Base-by-base conservation (phyloP, 2,797 vertebrate species). In the Chloroceryle amazona region DNA sequence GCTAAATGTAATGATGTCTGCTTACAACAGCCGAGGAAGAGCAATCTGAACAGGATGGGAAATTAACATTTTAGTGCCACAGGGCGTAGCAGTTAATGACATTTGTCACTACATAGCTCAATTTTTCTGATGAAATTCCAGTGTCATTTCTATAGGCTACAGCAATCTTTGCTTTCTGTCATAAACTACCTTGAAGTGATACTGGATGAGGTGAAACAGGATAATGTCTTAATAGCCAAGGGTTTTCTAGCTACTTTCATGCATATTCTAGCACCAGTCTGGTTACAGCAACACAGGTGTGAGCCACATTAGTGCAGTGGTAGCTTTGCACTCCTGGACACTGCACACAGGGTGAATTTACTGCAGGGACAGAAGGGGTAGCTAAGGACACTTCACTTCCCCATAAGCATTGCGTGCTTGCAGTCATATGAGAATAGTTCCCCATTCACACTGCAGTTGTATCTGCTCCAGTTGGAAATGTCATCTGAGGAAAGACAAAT, bases 401-500 rank as follows among this genome's bases (percentile, higher is more conserved):
- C 55, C 83, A 44, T 65, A 83, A 92, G 88, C 93, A 93, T 88
- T 79, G 93, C 75, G 52, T 94, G 95, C 87, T 15, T 76, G 49
- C 76, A 94, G 90, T 81, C 94, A 81, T 22, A 37, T 31, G 86
- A 95, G 92, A 89, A 82, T 9, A 94, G 62, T 7, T 62, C 85
- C 90, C 65, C 90, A 78, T 42, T 74, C 91, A 75, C 76, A 65
- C 8, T 84, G 86, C 94, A 86, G 90, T 15, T 93, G 37, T 68
- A 89, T 65, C 88, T 86, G 86, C 66, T 93, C 70, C 80, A 86
- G 54, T 73, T 89, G 78, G 51, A 35, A 88, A 83, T 60, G 91
- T 88, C 91, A 92, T 86, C 75, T 85, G 68, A 96, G 93, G 87
- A 72, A 95, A 95, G 87, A 82, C 17, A 91, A 83, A 94, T 52